These are phyloP conservation scores for Myathropa florea DNA, from an alignment of 2,888 invertebrate species.

Conservation along the genomic window DNA sequence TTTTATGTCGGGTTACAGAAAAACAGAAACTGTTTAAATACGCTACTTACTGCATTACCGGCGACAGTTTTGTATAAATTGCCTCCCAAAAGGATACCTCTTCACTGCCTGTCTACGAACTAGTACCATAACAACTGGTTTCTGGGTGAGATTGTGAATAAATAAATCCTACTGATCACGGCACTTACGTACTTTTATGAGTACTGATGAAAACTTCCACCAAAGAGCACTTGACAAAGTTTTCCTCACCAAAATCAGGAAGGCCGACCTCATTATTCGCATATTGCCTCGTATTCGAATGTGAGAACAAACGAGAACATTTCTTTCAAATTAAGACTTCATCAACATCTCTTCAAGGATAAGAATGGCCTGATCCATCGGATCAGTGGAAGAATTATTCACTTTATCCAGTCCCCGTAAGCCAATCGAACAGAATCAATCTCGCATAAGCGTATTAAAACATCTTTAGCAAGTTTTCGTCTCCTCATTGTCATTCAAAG, in stretches of 20 bases:
- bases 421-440: conserved; percentile 64
- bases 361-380: background rate
- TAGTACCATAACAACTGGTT: too few relatives aligned
- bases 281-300: background rate
- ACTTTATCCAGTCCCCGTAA: conserved; percentile 23
- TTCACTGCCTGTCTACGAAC: too few relatives aligned
- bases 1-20: too few relatives aligned
- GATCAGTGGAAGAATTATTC: conserved; percentile 31
- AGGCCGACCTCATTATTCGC: background rate
- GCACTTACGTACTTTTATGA: too few relatives aligned
- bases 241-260: background rate
- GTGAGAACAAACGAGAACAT: background rate
- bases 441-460: conserved; percentile 52
- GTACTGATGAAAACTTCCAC: too few relatives aligned
- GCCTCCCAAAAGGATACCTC: too few relatives aligned
- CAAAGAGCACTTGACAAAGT: background rate
- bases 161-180: too few relatives aligned
- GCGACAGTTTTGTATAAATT: too few relatives aligned
- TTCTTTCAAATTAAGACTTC: background rate
- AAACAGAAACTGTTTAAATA: too few relatives aligned
- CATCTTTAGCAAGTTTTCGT: conserved; percentile 34
- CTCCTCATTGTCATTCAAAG: conserved; percentile 59
- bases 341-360: conserved; percentile 12
- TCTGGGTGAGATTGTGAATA: too few relatives aligned
- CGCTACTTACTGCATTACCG: too few relatives aligned